These are phyloP conservation scores for Thera obeliscata DNA, from an alignment of 2,888 invertebrate species.

Conservation along the genomic window DNA sequence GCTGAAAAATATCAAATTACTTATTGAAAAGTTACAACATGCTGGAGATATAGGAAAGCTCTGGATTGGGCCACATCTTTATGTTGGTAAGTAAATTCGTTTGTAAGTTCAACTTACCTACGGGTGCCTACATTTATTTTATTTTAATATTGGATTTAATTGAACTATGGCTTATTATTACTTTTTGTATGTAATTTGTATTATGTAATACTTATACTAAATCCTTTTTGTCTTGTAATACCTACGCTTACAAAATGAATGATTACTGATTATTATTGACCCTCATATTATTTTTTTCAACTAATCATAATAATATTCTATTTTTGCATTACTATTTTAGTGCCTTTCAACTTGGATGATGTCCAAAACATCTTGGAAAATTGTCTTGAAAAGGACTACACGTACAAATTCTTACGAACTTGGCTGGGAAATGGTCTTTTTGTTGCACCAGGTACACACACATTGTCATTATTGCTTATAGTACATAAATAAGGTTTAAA, in stretches of 20 bases:
- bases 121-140: not conserved
- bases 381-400: conserved; percentile 67
- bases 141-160: no score
- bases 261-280: no score
- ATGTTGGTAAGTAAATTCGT: conserved; percentile 53
- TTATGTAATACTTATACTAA: no score
- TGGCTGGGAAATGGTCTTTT: conserved; percentile 75
- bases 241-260: no score
- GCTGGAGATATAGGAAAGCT: conserved; percentile 54
- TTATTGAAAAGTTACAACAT: conserved; percentile 48
- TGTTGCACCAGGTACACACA: conserved; percentile 62
- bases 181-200: no score
- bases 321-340: conserved; percentile 42
- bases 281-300: not conserved
- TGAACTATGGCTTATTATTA: no score
- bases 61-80: conserved; percentile 70
- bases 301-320: no score
- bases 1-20: conserved; percentile 55
- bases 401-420: conserved; percentile 63
- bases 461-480: not conserved
- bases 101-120: not conserved
- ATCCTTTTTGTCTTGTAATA: no score
- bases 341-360: conserved; percentile 64
- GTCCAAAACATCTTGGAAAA: conserved; percentile 68
- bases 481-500: no score